Conservation (phyloP, 2,797 vertebrate genomes). For the Cyprinella venusta region DNA sequence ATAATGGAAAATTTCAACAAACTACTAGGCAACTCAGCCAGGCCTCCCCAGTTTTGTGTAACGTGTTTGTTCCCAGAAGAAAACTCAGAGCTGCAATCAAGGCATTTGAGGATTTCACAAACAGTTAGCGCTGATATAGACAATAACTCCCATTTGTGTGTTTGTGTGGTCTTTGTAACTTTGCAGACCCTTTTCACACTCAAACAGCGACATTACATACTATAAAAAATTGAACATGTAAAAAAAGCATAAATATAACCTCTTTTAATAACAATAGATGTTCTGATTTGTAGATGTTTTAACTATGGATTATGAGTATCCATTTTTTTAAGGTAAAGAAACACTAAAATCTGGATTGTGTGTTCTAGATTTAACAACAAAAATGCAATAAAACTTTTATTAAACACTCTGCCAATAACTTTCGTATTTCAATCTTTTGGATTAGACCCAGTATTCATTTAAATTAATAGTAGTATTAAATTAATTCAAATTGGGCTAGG, state of each 20-base stretch:
- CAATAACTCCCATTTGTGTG: background rate
- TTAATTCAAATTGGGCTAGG: background rate
- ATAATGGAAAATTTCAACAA: background rate
- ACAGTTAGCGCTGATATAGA: background rate
- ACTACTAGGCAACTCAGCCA: background rate
- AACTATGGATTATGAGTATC: background rate
- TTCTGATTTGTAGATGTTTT: background rate
- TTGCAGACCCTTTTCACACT: background rate
- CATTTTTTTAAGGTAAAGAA: background rate
- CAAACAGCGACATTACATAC: background rate
- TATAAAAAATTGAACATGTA: background rate
- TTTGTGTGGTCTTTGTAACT: background rate
- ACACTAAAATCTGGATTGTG: background rate
- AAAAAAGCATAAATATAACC: background rate
- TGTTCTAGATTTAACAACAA: background rate
- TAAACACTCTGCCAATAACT: background rate
- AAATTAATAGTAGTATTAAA: background rate
- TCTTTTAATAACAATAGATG: background rate
- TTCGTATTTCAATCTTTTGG: no score
- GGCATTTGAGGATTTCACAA: no score
- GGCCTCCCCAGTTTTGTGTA: no score
- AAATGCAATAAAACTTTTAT: no score
- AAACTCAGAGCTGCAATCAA: background rate
- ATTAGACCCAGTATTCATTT: background rate
- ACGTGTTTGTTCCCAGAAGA: background rate